Percentiles rank a stretch among this genome's conserved stretches.
Evolutionary conservation across 2,888 invertebrate species (phyloP).

Genomic region (Erebia epiphron): DNA sequence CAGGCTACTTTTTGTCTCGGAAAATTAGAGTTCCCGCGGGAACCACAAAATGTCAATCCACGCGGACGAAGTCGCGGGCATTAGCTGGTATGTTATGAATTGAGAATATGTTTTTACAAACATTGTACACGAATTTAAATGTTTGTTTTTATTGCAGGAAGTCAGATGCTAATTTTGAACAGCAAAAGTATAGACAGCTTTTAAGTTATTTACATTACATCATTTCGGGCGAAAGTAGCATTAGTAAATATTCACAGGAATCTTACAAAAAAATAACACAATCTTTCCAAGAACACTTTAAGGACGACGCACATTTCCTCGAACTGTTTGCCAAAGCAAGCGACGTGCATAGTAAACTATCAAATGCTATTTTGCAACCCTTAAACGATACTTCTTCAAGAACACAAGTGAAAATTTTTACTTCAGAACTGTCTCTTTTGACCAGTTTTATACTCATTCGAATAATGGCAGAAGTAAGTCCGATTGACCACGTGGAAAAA

Average conservation of each 20-base stretch:
- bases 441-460: conserved; percentile 82
- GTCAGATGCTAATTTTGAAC: conserved; percentile 62
- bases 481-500: conserved; percentile 93
- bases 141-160: conserved; percentile 51
- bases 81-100: too few species aligned
- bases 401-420: conserved; percentile 53
- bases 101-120: conserved; percentile 4
- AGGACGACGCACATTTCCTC: conserved; percentile 48
- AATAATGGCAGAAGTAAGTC: conserved; percentile 84
- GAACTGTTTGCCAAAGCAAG: conserved; percentile 50
- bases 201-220: conserved; percentile 52
- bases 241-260: conserved; percentile 24
- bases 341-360: conserved; percentile 48
- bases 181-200: conserved; percentile 62
- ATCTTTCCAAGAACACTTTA: conserved; percentile 46
- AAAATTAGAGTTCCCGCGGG: too few species aligned
- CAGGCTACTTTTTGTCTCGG: too few species aligned
- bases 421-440: conserved; percentile 60
- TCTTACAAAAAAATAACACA: conserved; percentile 25
- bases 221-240: conserved; percentile 38
- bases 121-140: background rate
- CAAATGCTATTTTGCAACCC: conserved; percentile 30
- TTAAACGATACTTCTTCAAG: conserved; percentile 26
- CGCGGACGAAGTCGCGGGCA: too few species aligned
- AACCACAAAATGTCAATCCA: too few species aligned